A percentile compares a stretch with the other conserved stretches of the same genome.
phyloP scores from a whole-genome alignment of 2,797 vertebrate genomes.

The Centropyge bicolor region DNA sequence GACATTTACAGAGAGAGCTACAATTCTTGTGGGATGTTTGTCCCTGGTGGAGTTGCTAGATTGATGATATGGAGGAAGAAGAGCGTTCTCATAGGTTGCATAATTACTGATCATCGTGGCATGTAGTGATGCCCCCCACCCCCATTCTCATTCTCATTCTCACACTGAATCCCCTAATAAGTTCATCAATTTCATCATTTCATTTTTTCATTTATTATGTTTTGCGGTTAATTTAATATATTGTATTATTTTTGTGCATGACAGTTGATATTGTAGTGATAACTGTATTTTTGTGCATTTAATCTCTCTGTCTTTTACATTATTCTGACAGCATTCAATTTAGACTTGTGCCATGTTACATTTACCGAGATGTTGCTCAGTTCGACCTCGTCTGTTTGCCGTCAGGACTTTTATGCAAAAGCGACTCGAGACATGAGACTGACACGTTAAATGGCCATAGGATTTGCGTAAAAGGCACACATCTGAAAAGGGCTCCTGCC shows the following conservation, averaged over 20 bases:
- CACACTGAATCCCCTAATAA: background rate
- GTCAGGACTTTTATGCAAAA: background rate
- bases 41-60: too few relatives aligned
- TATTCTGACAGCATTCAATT: background rate
- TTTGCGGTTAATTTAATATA: background rate
- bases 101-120: background rate
- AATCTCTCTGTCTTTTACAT: background rate
- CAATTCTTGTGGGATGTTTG: too few relatives aligned
- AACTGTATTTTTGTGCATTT: background rate
- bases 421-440: background rate
- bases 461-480: background rate
- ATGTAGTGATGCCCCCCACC: background rate
- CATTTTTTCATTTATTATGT: background rate
- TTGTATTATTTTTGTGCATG: background rate
- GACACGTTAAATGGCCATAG: background rate
- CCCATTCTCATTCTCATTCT: background rate
- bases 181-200: conserved; percentile 8
- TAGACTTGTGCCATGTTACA: background rate
- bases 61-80: too few relatives aligned
- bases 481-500: background rate
- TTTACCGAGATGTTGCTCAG: background rate
- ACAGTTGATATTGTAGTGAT: background rate
- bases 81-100: background rate
- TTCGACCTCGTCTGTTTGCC: background rate
- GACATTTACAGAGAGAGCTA: too few relatives aligned